phyloP scores from a whole-genome alignment of 1,140 invertebrate species.

The Euura saliciscinereae region DNA sequence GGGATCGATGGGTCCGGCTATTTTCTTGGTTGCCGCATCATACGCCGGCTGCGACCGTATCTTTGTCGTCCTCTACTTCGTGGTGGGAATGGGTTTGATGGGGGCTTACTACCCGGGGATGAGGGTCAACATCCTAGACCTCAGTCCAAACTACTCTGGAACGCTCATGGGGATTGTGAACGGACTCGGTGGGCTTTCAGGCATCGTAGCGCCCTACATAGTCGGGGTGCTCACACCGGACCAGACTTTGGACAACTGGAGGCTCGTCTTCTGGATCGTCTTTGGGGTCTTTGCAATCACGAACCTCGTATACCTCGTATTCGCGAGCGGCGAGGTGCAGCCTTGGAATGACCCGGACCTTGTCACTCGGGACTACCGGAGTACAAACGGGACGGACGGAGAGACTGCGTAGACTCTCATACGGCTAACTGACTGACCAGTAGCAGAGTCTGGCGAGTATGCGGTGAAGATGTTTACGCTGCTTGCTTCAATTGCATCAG shows the following conservation, averaged over 20 bases:
- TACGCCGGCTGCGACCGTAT: conserved; percentile 52
- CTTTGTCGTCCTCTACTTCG: conserved; percentile 70
- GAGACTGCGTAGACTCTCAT: too few relatives aligned
- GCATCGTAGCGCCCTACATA: conserved; percentile 79
- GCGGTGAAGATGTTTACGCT: too few relatives aligned
- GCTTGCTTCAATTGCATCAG: too few relatives aligned
- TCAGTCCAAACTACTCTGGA: conserved; percentile 83
- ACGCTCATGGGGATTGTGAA: conserved; percentile 85
- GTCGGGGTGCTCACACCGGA: conserved; percentile 78
- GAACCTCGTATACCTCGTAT: conserved; percentile 74
- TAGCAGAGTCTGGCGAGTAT: too few relatives aligned
- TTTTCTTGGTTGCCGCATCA: conserved; percentile 76
- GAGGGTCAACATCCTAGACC: conserved; percentile 82
- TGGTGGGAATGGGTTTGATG: conserved; percentile 76
- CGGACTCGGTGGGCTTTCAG: conserved; percentile 81
- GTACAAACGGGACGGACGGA: too few relatives aligned
- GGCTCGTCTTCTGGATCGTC: conserved; percentile 82
- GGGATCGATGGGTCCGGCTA: conserved; percentile 74
- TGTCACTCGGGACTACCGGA: conserved; percentile 14
- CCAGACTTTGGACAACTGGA: conserved; percentile 77
- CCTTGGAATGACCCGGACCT: conserved; percentile 68
- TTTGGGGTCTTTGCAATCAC: conserved; percentile 75
- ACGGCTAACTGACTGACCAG: too few relatives aligned
- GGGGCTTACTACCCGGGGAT: conserved; percentile 78
- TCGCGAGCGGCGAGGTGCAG: conserved; percentile 74